These are phyloP conservation scores for Parotia lawesii DNA, from an alignment of 2,113 vertebrate genomes.

Conservation along the genomic window DNA sequence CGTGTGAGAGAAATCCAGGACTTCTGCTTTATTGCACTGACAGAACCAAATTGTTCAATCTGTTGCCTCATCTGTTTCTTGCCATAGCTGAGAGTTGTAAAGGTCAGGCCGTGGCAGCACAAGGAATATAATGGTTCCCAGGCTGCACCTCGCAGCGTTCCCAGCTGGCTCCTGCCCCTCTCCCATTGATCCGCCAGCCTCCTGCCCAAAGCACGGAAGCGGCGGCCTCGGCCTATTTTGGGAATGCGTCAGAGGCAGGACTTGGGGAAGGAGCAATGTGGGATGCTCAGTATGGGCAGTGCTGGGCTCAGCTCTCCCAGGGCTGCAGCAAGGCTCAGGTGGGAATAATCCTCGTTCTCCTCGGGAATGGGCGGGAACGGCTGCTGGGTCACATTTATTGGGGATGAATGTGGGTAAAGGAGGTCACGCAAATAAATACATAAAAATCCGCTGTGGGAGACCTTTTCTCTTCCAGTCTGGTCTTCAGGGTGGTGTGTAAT, in stretches of 20 bases:
- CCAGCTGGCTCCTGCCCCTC: conserved; percentile 41
- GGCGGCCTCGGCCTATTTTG: conserved; percentile 17
- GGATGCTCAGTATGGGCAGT: not conserved
- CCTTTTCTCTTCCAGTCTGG: not conserved
- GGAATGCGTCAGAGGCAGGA: not conserved
- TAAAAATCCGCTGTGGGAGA: not conserved
- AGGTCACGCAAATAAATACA: not conserved
- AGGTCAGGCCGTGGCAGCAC: conserved; percentile 53
- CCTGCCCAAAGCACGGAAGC: not conserved
- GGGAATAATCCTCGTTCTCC: not conserved
- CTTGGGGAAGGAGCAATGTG: not conserved
- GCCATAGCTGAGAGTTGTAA: conserved; percentile 57
- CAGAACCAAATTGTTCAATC: conserved; percentile 66
- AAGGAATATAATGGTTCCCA: conserved; percentile 35
- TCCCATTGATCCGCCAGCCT: conserved; percentile 8
- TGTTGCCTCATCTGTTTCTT: conserved; percentile 66
- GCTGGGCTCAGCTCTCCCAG: not conserved
- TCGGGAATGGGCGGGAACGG: not conserved
- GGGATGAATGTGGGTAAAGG: too few relatives aligned
- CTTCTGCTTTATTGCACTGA: conserved; percentile 70
- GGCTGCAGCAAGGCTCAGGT: not conserved
- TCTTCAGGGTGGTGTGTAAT: not conserved
- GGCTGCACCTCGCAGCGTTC: conserved; percentile 26
- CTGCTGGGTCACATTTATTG: not conserved
- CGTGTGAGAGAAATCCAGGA: conserved; percentile 57